Base-by-base conservation (phyloP, 2,888 invertebrate genomes). In the Mimumesa dahlbomi region DNA sequence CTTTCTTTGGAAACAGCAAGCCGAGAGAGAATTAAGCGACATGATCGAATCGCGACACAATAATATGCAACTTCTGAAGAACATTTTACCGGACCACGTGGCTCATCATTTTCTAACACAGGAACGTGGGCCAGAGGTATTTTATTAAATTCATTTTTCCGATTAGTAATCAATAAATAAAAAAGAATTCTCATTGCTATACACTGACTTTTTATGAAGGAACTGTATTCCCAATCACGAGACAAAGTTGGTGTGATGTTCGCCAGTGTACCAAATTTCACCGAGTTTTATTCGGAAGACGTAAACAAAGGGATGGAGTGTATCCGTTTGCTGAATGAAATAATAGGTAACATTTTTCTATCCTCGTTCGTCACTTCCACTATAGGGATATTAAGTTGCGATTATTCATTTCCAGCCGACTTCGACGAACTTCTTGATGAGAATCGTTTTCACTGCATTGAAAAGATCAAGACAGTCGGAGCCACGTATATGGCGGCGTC, bases 241-340 rank as follows among this genome's bases (percentile, higher is more conserved):
- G 94, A 95, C 76, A 94, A 95, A 88, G 96, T 96, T 5, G 98
- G 98, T 40, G 97, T 99, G 1, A 95, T 98, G 94, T 99, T 99
- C 90, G 98, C 98, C 6, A 97, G 98, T 57, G 98, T 99, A 81
- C 97, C 98, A 2, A 98, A 98, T 91, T 99, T 98, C 90, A 95
- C 97, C 73, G 98, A 98, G 90, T 99, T 99, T 90, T 99, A 99
- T 91, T 97, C 97, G 0, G 99, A 99, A 90, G 97, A 97, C 87
- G 95, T 96, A 43, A 98, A 98, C 91, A 98, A 98, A 89, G 99
- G 98, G 14, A 96, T 98, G 86, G 99, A 99, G 88, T 99, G 99
- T 91, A 97, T 99, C 87, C 92, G 99, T 61, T 93, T 99, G 78
- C 92, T 99, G 64, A 99, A 99, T 91, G 99, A 99, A 91, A 99